These are phyloP conservation scores for Manis javanica DNA, from an alignment of 2,797 vertebrate genomes.

Conservation along the genomic window DNA sequence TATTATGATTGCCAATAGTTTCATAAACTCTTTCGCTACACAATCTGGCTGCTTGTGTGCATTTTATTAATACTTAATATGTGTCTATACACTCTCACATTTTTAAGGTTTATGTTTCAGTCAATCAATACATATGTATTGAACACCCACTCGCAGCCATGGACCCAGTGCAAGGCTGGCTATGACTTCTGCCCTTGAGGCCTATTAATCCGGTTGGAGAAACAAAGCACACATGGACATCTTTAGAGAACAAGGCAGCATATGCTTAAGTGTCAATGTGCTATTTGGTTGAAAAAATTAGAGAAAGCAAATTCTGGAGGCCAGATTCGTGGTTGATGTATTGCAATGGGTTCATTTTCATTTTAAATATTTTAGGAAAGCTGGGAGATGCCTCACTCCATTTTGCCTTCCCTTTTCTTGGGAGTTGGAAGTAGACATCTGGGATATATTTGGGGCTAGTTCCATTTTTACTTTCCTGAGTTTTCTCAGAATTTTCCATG, in stretches of 20 bases:
- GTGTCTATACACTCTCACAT: not conserved
- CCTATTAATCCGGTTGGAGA: not conserved
- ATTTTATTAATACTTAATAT: not conserved
- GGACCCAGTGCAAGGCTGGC: not conserved
- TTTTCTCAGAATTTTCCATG: slow-evolving; percentile 62
- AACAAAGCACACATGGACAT: not conserved
- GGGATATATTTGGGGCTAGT: slow-evolving; percentile 48
- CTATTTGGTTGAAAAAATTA: not conserved
- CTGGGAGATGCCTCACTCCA: not conserved
- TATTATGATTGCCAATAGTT: not conserved
- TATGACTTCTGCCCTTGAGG: not conserved
- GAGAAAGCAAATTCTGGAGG: not conserved
- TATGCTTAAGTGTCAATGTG: not conserved
- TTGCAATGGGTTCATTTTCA: not conserved
- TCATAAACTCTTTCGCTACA: not conserved
- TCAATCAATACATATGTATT: not conserved
- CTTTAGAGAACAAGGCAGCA: not conserved
- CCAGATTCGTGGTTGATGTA: not conserved
- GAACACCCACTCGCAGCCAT: not conserved
- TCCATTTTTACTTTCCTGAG: slow-evolving; percentile 57
- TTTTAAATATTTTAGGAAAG: slow-evolving; percentile 7
- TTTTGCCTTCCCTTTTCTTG: not conserved
- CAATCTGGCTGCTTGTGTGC: not conserved
- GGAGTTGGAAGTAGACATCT: slow-evolving; percentile 46
- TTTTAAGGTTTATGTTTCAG: not conserved